Evolutionary conservation across 2,797 vertebrate species (phyloP).

Genomic region (Sebastes melanostomus): DNA sequence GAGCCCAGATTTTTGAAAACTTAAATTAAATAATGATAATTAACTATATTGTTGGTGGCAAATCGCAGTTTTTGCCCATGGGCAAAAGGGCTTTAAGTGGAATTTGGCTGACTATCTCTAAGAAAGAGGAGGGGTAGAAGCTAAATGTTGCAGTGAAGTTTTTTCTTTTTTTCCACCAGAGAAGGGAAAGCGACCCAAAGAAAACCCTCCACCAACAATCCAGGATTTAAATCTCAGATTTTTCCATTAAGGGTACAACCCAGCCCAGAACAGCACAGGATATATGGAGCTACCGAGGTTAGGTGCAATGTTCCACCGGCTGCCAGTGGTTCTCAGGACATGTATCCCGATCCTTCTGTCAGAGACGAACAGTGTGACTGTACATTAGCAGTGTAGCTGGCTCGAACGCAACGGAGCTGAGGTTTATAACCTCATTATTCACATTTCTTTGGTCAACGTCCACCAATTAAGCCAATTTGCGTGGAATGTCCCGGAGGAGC

Average conservation of each 20-base stretch:
- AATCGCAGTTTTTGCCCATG: slow-evolving; percentile 38
- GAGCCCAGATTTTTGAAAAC: slow-evolving; percentile 22
- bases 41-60: slow-evolving; percentile 52
- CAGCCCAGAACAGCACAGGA: slow-evolving; percentile 61
- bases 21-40: slow-evolving; percentile 53
- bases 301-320: slow-evolving; percentile 61
- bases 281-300: slow-evolving; percentile 59
- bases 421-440: slow-evolving; percentile 43
- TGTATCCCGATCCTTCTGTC: slow-evolving; percentile 39
- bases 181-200: slow-evolving; percentile 73
- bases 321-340: slow-evolving; percentile 41
- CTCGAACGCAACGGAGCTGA: not conserved
- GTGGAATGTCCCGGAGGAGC: slow-evolving; percentile 15
- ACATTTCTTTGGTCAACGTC: slow-evolving; percentile 35
- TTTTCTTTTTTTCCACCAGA: slow-evolving; percentile 74
- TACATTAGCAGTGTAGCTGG: slow-evolving; percentile 28
- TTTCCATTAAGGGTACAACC: slow-evolving; percentile 73
- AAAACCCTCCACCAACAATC: slow-evolving; percentile 72
- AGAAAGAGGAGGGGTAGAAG: slow-evolving; percentile 59
- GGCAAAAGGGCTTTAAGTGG: slow-evolving; percentile 62
- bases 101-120: slow-evolving; percentile 69
- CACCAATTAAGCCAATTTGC: slow-evolving; percentile 46
- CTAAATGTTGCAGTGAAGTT: slow-evolving; percentile 67
- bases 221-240: slow-evolving; percentile 74
- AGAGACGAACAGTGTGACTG: slow-evolving; percentile 27